Evolutionary conservation across 2,797 vertebrate species (phyloP).

Genomic region (Manis pentadactyla): DNA sequence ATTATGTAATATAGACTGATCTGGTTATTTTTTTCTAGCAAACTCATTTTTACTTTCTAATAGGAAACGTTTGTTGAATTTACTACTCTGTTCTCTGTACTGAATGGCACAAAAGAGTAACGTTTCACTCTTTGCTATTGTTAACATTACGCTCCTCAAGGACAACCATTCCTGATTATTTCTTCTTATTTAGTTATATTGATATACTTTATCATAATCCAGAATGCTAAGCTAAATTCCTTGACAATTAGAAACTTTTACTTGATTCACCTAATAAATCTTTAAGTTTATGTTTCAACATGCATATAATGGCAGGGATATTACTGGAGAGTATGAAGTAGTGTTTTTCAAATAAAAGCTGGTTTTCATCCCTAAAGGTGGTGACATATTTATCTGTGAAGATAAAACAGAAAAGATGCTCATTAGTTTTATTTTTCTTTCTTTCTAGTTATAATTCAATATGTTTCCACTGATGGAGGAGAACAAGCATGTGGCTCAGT

Average conservation of each 20-base stretch:
- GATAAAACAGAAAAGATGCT: slow-evolving; percentile 50
- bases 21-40: slow-evolving; percentile 3
- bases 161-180: neutral
- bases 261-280: neutral
- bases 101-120: neutral
- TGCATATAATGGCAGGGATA: neutral
- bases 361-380: slow-evolving; percentile 28
- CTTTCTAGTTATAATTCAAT: slow-evolving; percentile 56
- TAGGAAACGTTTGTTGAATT: slow-evolving; percentile 35
- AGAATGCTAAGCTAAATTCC: slow-evolving; percentile 28
- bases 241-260: slow-evolving; percentile 21
- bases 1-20: neutral
- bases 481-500: slow-evolving; percentile 89
- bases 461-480: slow-evolving; percentile 93
- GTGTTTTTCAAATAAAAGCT: slow-evolving; percentile 47
- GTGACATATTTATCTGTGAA: slow-evolving; percentile 27
- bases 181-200: neutral
- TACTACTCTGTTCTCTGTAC: neutral
- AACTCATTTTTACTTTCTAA: slow-evolving; percentile 36
- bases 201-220: slow-evolving; percentile 1
- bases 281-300: slow-evolving; percentile 57
- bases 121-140: neutral
- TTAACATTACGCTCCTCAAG: neutral
- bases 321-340: slow-evolving; percentile 11
- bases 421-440: slow-evolving; percentile 30